Percentiles rank a stretch among this genome's conserved stretches.
These are phyloP conservation scores for Iphiclides podalirius DNA, from an alignment of 2,888 invertebrate species.

Conservation along the genomic window DNA sequence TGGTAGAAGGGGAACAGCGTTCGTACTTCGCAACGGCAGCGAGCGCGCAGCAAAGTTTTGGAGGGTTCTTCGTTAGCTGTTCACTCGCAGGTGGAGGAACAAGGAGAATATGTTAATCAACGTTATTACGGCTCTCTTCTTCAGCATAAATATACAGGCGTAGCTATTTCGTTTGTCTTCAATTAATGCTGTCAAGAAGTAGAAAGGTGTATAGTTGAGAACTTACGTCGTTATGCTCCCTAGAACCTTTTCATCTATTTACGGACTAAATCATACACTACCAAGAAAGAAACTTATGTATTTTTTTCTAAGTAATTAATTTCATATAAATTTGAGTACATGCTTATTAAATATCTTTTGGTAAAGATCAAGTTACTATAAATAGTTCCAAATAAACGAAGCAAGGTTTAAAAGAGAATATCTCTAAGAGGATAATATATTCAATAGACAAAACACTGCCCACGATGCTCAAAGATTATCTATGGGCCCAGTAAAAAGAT, in stretches of 20 bases:
- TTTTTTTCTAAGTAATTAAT: too few relatives aligned
- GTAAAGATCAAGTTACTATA: too few relatives aligned
- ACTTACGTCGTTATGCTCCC: neutral
- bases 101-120: slow-evolving; percentile 43
- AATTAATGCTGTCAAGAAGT: neutral
- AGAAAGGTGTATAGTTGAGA: neutral
- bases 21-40: slow-evolving; percentile 68
- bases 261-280: too few relatives aligned
- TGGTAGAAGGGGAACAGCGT: slow-evolving; percentile 62
- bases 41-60: slow-evolving; percentile 64
- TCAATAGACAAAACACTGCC: neutral
- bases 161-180: slow-evolving; percentile 6
- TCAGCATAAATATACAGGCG: slow-evolving; percentile 16
- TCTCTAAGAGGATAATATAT: neutral
- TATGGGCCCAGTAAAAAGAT: slow-evolving; percentile 3
- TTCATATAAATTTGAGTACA: too few relatives aligned
- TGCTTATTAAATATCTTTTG: too few relatives aligned
- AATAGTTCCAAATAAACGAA: too few relatives aligned
- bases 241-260: neutral
- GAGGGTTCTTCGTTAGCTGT: slow-evolving; percentile 70
- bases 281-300: too few relatives aligned
- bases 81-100: slow-evolving; percentile 62
- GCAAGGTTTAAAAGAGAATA: too few relatives aligned
- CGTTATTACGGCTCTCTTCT: slow-evolving; percentile 28
- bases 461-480: neutral